These are phyloP conservation scores for Brachyalestes nurse DNA, from an alignment of 2,797 vertebrate genomes.

Conservation along the genomic window DNA sequence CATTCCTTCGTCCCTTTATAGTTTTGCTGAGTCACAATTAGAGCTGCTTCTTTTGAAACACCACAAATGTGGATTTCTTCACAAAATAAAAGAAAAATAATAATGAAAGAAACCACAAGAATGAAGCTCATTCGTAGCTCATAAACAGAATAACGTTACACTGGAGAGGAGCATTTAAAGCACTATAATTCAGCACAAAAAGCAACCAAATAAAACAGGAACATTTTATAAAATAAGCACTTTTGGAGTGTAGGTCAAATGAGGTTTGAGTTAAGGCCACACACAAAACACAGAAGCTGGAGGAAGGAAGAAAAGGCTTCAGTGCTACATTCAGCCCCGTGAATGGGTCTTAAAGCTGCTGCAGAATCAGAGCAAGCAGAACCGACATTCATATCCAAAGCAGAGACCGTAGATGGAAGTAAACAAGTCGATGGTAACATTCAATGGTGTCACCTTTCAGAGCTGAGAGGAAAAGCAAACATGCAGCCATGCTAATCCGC, in stretches of 20 bases:
- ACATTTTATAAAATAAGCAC: background rate
- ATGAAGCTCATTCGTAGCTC: background rate
- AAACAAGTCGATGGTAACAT: background rate
- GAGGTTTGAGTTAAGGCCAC: conserved; percentile 11
- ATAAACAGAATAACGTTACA: background rate
- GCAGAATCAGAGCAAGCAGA: background rate
- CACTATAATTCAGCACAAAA: background rate
- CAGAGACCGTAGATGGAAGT: background rate
- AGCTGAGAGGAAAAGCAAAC: background rate
- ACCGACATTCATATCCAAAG: conserved; percentile 1
- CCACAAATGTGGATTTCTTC: background rate
- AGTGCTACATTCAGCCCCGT: background rate
- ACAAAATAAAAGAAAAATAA: background rate
- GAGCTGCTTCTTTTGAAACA: conserved; percentile 18
- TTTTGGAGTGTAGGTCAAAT: conserved; percentile 13
- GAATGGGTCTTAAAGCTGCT: background rate
- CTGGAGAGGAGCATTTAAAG: conserved; percentile 10
- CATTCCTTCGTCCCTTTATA: background rate
- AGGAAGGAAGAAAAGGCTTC: conserved; percentile 17
- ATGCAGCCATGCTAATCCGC: background rate
- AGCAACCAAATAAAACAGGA: conserved; percentile 4
- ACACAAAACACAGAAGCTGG: conserved; percentile 3
- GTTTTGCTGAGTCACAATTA: conserved; percentile 10
- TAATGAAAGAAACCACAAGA: background rate
- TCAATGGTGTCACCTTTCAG: background rate